phyloP scores from a whole-genome alignment of 2,888 invertebrate species.

The Calameuta pallipes region DNA sequence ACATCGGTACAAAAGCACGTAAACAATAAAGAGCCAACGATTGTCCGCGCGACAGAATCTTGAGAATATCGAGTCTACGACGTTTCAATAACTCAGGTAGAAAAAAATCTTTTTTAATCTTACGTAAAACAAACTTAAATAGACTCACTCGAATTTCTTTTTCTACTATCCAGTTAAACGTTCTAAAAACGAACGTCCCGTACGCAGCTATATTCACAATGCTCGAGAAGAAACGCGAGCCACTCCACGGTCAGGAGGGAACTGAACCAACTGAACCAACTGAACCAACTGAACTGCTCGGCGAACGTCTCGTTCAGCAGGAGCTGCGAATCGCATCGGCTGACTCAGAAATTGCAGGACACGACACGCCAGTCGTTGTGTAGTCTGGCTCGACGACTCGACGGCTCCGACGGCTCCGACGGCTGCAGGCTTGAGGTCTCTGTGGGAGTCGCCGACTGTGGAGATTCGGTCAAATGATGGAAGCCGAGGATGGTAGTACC shows the following conservation, averaged over 20 bases:
- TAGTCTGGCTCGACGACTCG: background rate
- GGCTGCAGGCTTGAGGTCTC: background rate
- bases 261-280: background rate
- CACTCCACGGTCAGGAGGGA: background rate
- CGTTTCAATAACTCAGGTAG: background rate
- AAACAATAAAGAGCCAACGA: background rate
- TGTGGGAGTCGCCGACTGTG: background rate
- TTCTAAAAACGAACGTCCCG: background rate
- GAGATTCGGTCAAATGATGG: constrained; percentile 34
- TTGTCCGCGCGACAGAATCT: background rate
- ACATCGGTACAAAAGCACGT: background rate
- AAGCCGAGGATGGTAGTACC: constrained; percentile 63
- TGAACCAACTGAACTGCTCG: background rate
- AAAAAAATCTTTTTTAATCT: background rate
- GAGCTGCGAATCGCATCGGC: background rate
- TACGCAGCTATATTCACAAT: background rate
- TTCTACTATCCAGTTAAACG: background rate
- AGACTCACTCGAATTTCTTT: background rate
- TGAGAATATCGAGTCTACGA: background rate
- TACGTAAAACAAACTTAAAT: background rate
- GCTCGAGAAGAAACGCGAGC: background rate
- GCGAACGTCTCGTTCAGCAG: background rate
- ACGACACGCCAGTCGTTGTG: background rate
- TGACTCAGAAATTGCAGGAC: background rate
- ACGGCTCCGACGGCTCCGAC: background rate